Percentiles rank a stretch among this genome's conserved stretches.
Evolutionary conservation across 2,113 vertebrate species (phyloP).

Genomic region (Rhizomys pruinosus): DNA sequence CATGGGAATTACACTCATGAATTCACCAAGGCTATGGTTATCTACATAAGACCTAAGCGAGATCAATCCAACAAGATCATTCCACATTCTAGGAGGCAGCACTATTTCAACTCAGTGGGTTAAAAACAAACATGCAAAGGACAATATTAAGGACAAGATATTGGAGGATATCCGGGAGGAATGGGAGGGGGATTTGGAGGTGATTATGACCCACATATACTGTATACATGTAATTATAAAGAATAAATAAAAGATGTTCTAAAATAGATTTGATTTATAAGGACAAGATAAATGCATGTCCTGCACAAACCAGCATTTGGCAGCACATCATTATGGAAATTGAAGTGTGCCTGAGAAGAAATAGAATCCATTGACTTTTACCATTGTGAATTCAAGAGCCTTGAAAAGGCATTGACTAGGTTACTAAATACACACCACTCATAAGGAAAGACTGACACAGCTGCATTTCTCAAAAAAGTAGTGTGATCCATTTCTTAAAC

Average conservation of each 20-base stretch:
- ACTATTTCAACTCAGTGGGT: neutral
- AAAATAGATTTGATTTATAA: neutral
- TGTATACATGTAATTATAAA: neutral
- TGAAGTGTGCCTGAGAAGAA: neutral
- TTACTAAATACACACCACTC: neutral
- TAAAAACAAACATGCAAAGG: neutral
- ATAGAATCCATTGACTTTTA: neutral
- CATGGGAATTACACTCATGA: neutral
- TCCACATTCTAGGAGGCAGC: too few relatives aligned
- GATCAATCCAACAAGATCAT: neutral
- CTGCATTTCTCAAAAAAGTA: neutral
- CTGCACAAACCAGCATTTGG: neutral
- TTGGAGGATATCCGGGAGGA: neutral
- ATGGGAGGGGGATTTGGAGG: too few relatives aligned
- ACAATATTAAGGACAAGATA: neutral
- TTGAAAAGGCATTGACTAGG: neutral
- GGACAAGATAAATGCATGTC: conserved; percentile 21
- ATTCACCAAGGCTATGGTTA: neutral
- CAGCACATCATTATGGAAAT: neutral
- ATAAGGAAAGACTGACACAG: neutral
- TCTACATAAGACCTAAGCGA: too few relatives aligned
- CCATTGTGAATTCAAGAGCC: conserved; percentile 23
- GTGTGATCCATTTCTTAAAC: neutral
- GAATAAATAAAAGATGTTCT: neutral
- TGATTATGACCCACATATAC: neutral